phyloP scores from a whole-genome alignment of 1,140 invertebrate genomes.

The Copidosoma floridanum region DNA sequence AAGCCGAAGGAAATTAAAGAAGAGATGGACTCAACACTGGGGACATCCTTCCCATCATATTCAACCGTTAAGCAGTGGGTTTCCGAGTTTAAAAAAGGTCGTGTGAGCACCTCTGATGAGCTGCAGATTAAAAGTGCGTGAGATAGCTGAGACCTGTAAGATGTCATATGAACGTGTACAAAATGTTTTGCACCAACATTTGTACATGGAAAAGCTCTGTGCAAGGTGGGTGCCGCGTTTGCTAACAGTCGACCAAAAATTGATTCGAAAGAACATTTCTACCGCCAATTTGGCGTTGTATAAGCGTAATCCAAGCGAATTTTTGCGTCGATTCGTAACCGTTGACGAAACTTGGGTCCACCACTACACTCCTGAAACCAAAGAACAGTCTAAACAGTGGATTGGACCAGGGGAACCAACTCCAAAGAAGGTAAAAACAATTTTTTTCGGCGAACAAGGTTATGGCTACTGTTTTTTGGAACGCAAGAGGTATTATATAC shows the following conservation, averaged over 20 bases:
- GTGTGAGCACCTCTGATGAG: slow-evolving; percentile 35
- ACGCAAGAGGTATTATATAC: slow-evolving; percentile 42
- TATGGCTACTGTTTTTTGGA: slow-evolving; percentile 26
- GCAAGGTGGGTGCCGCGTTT: slow-evolving; percentile 37
- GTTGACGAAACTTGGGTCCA: slow-evolving; percentile 25
- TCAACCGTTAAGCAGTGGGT: slow-evolving; percentile 36
- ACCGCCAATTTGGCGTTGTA: slow-evolving; percentile 1
- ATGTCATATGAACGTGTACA: slow-evolving; percentile 25
- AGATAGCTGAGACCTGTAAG: slow-evolving; percentile 28
- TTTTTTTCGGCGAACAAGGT: slow-evolving; percentile 22
- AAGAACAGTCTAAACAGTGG: slow-evolving; percentile 3
- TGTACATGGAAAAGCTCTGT: slow-evolving; percentile 27
- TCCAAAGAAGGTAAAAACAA: slow-evolving; percentile 6
- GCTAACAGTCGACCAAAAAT: slow-evolving; percentile 33
- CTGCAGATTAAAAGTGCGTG: slow-evolving; percentile 26
- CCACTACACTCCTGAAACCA: slow-evolving; percentile 19
- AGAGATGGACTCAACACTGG: not conserved
- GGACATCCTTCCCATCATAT: slow-evolving; percentile 33
- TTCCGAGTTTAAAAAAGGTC: slow-evolving; percentile 43
- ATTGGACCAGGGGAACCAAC: not conserved
- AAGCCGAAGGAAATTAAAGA: not conserved
- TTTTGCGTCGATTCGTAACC: slow-evolving; percentile 14
- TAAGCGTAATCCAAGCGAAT: slow-evolving; percentile 14
- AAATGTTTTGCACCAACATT: slow-evolving; percentile 25
- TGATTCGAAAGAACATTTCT: slow-evolving; percentile 25